Evolutionary conservation across 2,888 invertebrate species (phyloP).

Genomic region (Catocala fraxini): DNA sequence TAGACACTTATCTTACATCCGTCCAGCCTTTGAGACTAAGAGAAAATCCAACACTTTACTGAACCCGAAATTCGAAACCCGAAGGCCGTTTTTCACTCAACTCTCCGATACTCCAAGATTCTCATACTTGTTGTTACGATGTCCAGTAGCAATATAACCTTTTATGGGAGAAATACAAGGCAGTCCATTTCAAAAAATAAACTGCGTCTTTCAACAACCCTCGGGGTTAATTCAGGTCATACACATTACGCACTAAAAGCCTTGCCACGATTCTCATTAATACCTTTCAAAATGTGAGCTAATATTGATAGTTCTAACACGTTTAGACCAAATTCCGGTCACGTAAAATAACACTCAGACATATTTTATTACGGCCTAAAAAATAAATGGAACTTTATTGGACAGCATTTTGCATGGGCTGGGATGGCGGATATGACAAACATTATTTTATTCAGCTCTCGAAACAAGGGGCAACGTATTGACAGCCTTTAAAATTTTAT

Average conservation of each 20-base stretch:
- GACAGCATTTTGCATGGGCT: slow-evolving; percentile 16
- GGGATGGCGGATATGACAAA: slow-evolving; percentile 4
- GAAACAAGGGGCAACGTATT: not conserved
- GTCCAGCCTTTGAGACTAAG: too few species aligned
- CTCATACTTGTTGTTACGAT: too few species aligned
- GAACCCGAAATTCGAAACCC: too few species aligned
- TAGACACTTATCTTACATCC: too few species aligned
- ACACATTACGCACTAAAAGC: slow-evolving; percentile 14
- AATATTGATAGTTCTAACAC: slow-evolving; percentile 24
- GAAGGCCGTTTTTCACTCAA: too few species aligned
- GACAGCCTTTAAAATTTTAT: not conserved
- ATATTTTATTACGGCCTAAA: slow-evolving; percentile 25
- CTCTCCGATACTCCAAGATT: too few species aligned
- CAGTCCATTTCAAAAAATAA: too few species aligned
- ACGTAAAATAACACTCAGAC: slow-evolving; percentile 19
- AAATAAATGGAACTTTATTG: slow-evolving; percentile 17
- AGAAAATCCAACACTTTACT: too few species aligned
- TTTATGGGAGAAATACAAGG: too few species aligned
- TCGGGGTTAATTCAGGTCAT: not conserved
- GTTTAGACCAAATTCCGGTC: slow-evolving; percentile 18
- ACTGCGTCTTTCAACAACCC: not conserved
- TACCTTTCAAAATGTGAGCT: slow-evolving; percentile 16
- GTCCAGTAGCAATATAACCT: too few species aligned
- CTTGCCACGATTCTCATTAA: slow-evolving; percentile 17
- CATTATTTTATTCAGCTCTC: slow-evolving; percentile 9